These are phyloP conservation scores for Syndactyla subalaris DNA, from an alignment of 2,797 vertebrate genomes.

Conservation along the genomic window DNA sequence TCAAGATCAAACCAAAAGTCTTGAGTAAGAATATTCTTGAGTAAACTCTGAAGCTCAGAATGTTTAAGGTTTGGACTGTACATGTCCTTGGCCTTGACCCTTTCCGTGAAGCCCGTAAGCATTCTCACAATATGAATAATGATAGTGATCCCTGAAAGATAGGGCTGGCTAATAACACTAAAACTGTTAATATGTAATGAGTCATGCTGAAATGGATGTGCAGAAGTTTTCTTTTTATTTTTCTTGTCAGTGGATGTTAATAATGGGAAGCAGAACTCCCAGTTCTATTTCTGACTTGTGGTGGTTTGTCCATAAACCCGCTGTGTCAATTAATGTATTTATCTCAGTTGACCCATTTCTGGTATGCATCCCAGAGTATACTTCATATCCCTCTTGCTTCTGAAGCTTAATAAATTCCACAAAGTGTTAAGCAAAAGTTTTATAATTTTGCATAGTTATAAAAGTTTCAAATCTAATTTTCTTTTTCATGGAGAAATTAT, in stretches of 20 bases:
- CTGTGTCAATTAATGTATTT: neutral
- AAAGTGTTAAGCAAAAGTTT: neutral
- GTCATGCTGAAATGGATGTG: neutral
- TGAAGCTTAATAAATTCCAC: neutral
- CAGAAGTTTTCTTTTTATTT: neutral
- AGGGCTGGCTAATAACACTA: neutral
- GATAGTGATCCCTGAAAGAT: neutral
- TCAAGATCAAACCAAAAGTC: neutral
- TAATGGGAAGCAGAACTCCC: neutral
- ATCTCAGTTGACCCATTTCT: neutral
- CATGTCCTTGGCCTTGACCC: neutral
- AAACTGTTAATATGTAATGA: slow-evolving; percentile 18
- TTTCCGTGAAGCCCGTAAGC: neutral
- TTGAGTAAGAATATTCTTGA: neutral
- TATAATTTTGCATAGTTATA: neutral
- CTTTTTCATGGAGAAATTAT: neutral
- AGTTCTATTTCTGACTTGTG: neutral
- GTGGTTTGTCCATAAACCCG: neutral
- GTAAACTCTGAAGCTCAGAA: neutral
- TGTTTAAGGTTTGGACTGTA: neutral
- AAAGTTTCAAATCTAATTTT: neutral
- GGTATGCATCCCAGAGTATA: neutral
- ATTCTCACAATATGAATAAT: neutral
- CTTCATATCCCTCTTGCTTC: neutral
- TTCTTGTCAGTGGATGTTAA: neutral